phyloP scores from a whole-genome alignment of 1,140 invertebrate genomes.

The Drosophila grimshawi region DNA sequence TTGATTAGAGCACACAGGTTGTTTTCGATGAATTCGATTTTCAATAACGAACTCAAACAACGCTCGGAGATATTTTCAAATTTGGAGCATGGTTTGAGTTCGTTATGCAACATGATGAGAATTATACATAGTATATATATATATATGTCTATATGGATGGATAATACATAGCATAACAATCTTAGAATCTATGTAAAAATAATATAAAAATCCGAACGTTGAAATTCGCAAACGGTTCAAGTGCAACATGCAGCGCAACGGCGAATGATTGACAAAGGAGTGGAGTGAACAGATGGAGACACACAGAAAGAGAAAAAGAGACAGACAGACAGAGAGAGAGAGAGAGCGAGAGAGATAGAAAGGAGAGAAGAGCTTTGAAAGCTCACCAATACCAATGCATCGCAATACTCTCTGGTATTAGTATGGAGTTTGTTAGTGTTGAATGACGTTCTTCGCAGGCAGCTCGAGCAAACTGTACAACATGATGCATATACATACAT shows the following conservation, averaged over 20 bases:
- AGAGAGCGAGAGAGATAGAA: background rate
- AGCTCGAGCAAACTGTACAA: background rate
- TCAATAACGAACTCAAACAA: background rate
- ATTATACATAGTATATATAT: background rate
- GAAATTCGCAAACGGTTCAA: constrained; percentile 33
- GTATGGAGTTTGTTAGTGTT: constrained; percentile 43
- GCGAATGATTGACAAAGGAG: constrained; percentile 4
- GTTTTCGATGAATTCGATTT: background rate
- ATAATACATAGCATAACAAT: constrained; percentile 26
- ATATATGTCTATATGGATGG: constrained; percentile 5
- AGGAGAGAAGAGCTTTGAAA: constrained; percentile 24
- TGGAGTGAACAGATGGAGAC: background rate
- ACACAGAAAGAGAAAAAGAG: background rate
- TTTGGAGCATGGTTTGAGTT: constrained; percentile 11
- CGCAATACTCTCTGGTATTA: constrained; percentile 23
- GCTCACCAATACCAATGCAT: constrained; percentile 34
- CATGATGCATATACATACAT: background rate
- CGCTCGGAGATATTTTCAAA: background rate
- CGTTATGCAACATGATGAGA: background rate
- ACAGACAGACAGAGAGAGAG: constrained; percentile 5
- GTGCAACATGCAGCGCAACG: constrained; percentile 41
- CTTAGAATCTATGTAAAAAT: background rate
- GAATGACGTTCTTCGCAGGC: constrained; percentile 3
- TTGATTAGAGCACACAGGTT: constrained; percentile 18
- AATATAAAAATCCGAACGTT: constrained; percentile 28